Percentiles rank a stretch among this genome's conserved stretches.
Evolutionary conservation across 1,140 invertebrate species (phyloP).

Genomic region (Aphidius ervi): DNA sequence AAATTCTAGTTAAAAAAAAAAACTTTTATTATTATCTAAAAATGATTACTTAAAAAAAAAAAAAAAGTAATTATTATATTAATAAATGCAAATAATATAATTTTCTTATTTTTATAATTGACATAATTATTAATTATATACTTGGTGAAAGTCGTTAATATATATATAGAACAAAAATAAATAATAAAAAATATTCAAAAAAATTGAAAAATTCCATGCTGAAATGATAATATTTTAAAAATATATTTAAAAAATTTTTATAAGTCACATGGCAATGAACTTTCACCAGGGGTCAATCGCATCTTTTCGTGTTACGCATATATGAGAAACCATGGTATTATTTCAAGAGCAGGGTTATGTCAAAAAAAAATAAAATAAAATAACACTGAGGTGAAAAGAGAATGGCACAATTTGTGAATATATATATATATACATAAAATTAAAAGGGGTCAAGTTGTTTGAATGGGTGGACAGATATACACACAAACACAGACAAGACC

Average conservation of each 20-base stretch:
- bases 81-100: too few species aligned
- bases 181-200: too few species aligned
- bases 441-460: slow-evolving; percentile 16
- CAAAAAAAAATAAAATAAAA: neutral
- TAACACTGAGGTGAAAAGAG: slow-evolving; percentile 6
- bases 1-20: too few species aligned
- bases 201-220: too few species aligned
- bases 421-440: neutral
- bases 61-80: too few species aligned
- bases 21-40: too few species aligned
- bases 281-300: slow-evolving; percentile 13
- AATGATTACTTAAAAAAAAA: too few species aligned
- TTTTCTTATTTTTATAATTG: too few species aligned
- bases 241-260: slow-evolving; percentile 1
- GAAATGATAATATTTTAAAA: neutral
- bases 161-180: too few species aligned
- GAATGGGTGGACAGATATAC: slow-evolving; percentile 1
- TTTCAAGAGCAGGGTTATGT: slow-evolving; percentile 11
- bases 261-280: neutral
- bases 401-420: neutral
- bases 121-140: too few species aligned
- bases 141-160: too few species aligned
- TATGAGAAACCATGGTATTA: neutral
- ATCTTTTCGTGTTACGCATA: slow-evolving; percentile 11
- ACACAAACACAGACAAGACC: neutral